A percentile compares a stretch with the other conserved stretches of the same genome.
Evolutionary conservation across 2,797 vertebrate genomes (phyloP).

Genomic region (Erethizon dorsatum): DNA sequence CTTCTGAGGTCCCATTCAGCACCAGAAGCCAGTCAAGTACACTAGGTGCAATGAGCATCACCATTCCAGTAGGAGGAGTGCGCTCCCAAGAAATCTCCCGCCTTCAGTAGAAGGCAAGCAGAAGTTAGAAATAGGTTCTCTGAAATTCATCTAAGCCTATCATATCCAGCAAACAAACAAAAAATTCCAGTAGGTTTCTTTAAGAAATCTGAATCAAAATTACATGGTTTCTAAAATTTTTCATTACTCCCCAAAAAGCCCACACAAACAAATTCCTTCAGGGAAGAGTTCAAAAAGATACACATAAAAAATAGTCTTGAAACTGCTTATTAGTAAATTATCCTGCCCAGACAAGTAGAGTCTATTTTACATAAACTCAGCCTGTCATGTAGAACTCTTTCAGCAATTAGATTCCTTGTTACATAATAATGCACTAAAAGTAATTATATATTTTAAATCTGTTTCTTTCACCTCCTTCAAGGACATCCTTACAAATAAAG

Average conservation of each 20-base stretch:
- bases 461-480: slow-evolving; percentile 72
- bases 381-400: slow-evolving; percentile 67
- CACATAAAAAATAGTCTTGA: slow-evolving; percentile 64
- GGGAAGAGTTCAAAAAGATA: slow-evolving; percentile 67
- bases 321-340: slow-evolving; percentile 77
- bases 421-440: slow-evolving; percentile 59
- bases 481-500: slow-evolving; percentile 70
- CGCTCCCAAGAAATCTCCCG: slow-evolving; percentile 67
- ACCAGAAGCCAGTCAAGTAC: neutral
- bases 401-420: slow-evolving; percentile 66
- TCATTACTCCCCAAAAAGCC: slow-evolving; percentile 58
- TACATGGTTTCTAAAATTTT: slow-evolving; percentile 67
- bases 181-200: slow-evolving; percentile 38
- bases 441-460: slow-evolving; percentile 73
- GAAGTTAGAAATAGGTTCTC: slow-evolving; percentile 50
- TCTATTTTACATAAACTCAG: slow-evolving; percentile 72
- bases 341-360: slow-evolving; percentile 73
- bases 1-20: neutral
- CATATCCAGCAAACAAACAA: slow-evolving; percentile 23
- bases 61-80: slow-evolving; percentile 77
- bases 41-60: slow-evolving; percentile 41
- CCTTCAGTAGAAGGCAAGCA: neutral
- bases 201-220: slow-evolving; percentile 53
- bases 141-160: slow-evolving; percentile 37
- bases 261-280: slow-evolving; percentile 68